Evolutionary conservation across 2,113 vertebrate species (phyloP).

Genomic region (Phalacrocorax aristotelis): DNA sequence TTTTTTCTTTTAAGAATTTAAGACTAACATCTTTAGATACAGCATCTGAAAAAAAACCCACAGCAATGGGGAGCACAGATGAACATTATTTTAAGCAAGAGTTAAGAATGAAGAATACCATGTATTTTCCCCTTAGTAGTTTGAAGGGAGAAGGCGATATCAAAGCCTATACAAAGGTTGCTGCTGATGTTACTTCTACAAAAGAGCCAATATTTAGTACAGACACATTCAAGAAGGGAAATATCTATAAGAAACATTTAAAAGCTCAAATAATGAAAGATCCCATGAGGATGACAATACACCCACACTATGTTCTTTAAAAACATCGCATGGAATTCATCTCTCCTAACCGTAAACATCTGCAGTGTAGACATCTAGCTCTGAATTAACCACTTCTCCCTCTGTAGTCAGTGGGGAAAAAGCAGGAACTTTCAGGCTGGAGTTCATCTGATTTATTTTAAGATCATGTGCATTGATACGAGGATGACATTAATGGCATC

Average conservation of each 20-base stretch:
- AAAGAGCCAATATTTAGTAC: background rate
- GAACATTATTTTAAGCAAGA: background rate
- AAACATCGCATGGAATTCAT: background rate
- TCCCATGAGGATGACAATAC: background rate
- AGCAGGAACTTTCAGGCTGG: background rate
- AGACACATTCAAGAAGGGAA: background rate
- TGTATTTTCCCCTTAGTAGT: background rate
- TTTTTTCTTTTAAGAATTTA: background rate
- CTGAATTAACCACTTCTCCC: background rate
- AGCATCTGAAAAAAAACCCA: background rate
- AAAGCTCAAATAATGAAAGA: conserved; percentile 3
- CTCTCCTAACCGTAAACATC: background rate
- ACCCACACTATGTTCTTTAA: background rate
- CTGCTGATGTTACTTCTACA: background rate
- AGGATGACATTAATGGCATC: background rate
- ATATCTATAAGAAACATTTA: background rate
- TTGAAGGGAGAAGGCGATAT: background rate
- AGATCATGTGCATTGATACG: background rate
- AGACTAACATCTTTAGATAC: background rate
- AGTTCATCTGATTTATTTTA: background rate
- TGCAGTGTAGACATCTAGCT: background rate
- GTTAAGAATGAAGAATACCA: background rate
- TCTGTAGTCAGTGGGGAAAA: background rate
- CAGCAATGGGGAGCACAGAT: background rate
- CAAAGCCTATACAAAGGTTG: background rate